Evolutionary conservation across 2,113 vertebrate species (phyloP).

Genomic region (Lepidothrix coronata): DNA sequence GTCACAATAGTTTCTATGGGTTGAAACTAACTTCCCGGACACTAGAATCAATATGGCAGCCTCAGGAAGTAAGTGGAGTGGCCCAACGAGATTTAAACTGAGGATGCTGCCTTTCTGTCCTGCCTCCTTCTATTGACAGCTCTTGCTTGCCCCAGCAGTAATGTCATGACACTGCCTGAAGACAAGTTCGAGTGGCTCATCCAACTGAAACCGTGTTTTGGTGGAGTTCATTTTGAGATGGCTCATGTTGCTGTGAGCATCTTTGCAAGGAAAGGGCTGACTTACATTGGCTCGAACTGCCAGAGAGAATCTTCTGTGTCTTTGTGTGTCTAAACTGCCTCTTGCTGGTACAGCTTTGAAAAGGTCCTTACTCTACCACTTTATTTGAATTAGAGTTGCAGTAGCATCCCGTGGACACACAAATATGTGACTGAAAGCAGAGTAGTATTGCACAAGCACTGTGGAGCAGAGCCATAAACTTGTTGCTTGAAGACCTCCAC

Average conservation of each 20-base stretch:
- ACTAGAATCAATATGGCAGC: neutral
- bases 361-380: neutral
- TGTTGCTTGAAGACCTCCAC: neutral
- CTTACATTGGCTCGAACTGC: neutral
- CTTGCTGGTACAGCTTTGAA: neutral
- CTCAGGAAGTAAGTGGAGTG: neutral
- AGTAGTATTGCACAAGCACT: neutral
- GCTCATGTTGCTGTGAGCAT: neutral
- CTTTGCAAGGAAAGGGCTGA: neutral
- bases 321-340: neutral
- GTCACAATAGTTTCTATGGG: neutral
- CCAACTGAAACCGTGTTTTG: neutral
- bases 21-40: neutral
- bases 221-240: neutral
- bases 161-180: neutral
- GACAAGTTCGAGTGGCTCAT: neutral
- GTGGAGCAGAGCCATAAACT: neutral
- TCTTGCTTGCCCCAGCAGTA: neutral
- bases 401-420: neutral
- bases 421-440: neutral
- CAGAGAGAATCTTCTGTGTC: neutral
- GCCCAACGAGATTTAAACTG: neutral
- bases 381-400: neutral
- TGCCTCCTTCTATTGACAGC: neutral
- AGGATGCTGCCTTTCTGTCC: neutral